phyloP scores from a whole-genome alignment of 2,888 invertebrate species.

The Chalcis sispes region DNA sequence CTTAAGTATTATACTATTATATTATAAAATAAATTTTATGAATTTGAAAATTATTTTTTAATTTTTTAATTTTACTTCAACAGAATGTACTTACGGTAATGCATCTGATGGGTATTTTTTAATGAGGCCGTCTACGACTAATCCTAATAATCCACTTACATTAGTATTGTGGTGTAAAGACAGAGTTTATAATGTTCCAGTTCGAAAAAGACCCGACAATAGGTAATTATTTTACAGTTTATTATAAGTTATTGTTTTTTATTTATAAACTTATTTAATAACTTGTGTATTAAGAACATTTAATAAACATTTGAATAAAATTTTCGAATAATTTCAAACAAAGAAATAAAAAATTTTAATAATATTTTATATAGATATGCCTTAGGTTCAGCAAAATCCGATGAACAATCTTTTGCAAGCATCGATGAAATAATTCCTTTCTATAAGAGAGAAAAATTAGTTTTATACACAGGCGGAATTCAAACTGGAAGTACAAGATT shows the following conservation, averaged over 20 bases:
- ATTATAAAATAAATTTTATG: neutral
- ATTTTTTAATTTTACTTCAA: constrained; percentile 3
- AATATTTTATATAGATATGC: constrained; percentile 68
- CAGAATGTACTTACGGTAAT: constrained; percentile 67
- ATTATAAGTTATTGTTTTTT: no score
- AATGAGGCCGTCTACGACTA: constrained; percentile 72
- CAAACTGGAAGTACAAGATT: constrained; percentile 70
- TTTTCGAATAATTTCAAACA: no score
- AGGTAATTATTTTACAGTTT: constrained; percentile 63
- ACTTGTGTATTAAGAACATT: neutral
- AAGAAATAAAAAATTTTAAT: neutral
- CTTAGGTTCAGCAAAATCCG: constrained; percentile 72
- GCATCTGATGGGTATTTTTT: constrained; percentile 73
- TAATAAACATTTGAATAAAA: neutral
- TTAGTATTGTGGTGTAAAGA: constrained; percentile 73
- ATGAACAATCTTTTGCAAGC: constrained; percentile 72
- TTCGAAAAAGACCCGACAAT: constrained; percentile 73
- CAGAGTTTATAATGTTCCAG: constrained; percentile 74
- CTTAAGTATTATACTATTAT: neutral
- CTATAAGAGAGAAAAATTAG: constrained; percentile 70
- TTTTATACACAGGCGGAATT: constrained; percentile 70
- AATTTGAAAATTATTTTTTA: neutral
- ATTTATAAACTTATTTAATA: neutral
- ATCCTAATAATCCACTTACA: constrained; percentile 74
- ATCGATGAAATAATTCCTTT: constrained; percentile 73